Evolutionary conservation across 2,797 vertebrate genomes (phyloP), one percentile per base, ranked within the genome.

Genomic region (Valencia hispanica): DNA sequence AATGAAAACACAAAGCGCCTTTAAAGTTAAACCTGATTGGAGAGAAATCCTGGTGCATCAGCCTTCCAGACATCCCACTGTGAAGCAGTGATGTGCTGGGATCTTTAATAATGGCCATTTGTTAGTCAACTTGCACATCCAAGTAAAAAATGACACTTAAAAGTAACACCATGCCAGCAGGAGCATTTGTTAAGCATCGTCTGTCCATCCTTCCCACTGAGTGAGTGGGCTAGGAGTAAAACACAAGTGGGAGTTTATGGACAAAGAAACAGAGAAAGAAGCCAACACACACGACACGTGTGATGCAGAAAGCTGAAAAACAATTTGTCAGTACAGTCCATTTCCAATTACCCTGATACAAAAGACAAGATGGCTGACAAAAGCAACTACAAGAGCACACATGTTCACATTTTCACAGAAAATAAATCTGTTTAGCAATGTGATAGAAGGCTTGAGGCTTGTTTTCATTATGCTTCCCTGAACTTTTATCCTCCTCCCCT

Each of bases 191-290:
- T 84, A 70, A 87, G 79, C 82, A 57, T 70, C n/a, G 82, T 86
- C 86, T 89, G 89, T 87, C 80, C 84, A 73, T 84, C 73, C 70
- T 85, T 77, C 91, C 92, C 68, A 76, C 91, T 71, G 89, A 86
- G 90, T 81, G 87, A 87, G 92, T 93, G 87, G 91, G 93, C 78
- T 71, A 76, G 47, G 72, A 87, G 88, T 17, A 82, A 92, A 86
- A 86, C 78, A 63, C 85, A 87, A 86, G 88, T 88, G 84, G 83
- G 90, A 88, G 89, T 75, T 73, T 73, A 45, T 43, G 88, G 85
- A 90, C 77, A 80, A 85, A 87, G 70, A 73, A 74, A 77, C 71
- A 77, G 57, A 82, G 74, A 81, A 83, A 84, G 68, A 80, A 81
- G 22, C 59, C 50, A 74, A 77, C 75, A 55, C n/a, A 77, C 73